Conservation (phyloP, 2,113 vertebrate genomes). For the Grammomys surdaster region DNA sequence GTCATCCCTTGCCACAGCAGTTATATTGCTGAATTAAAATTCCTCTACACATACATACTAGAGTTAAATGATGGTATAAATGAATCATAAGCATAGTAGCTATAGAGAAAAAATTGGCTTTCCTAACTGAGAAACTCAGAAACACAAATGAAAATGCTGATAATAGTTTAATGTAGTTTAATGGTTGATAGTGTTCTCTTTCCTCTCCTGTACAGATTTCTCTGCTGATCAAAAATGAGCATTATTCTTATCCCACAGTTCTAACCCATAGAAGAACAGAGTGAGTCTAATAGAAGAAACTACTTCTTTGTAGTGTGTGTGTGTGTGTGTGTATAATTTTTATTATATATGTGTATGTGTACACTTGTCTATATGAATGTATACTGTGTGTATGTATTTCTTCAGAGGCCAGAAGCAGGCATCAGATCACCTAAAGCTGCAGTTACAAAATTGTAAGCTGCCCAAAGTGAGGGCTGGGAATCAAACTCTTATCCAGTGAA, state of each 20-base stretch:
- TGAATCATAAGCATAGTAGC: neutral
- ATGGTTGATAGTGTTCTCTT: neutral
- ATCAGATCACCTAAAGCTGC: neutral
- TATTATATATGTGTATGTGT: neutral
- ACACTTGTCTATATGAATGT: neutral
- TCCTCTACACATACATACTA: neutral
- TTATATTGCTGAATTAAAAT: too few species aligned
- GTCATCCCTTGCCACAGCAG: too few species aligned
- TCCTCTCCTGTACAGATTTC: neutral
- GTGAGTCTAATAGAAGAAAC: neutral
- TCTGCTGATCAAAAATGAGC: neutral
- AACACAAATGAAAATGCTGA: neutral
- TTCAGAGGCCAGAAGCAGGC: neutral
- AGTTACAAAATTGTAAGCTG: neutral
- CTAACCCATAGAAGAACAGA: neutral
- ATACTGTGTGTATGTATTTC: neutral
- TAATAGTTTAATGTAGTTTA: neutral
- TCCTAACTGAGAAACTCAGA: neutral
- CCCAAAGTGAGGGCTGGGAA: neutral
- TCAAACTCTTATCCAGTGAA: neutral
- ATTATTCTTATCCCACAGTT: neutral
- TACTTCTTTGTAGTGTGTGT: neutral
- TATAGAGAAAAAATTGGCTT: neutral
- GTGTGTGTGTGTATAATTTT: neutral
- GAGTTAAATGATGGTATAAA: slow-evolving; percentile 16